Evolutionary conservation across 1,140 invertebrate species (phyloP).

Genomic region (Zeugodacus cucurbitae): DNA sequence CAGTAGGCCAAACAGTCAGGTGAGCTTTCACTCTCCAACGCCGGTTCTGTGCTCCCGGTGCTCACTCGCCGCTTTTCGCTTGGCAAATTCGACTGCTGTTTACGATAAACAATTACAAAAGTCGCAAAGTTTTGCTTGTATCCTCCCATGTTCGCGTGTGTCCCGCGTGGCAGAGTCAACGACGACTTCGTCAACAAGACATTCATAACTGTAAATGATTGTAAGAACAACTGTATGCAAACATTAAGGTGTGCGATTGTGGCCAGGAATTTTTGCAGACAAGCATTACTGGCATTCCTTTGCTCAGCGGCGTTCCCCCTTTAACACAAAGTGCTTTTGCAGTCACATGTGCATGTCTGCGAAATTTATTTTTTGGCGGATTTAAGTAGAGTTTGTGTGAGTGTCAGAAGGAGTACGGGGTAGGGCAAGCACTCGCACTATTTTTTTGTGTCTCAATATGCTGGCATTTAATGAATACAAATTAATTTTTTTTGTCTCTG

Average conservation of each 20-base stretch:
- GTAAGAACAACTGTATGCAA: neutral
- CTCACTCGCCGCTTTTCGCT: neutral
- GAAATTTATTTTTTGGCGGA: slow-evolving; percentile 29
- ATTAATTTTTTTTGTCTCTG: neutral
- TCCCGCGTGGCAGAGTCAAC: neutral
- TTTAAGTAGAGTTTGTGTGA: neutral
- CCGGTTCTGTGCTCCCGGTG: too few relatives aligned
- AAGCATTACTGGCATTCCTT: neutral
- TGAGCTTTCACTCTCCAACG: too few relatives aligned
- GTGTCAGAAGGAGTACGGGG: too few relatives aligned
- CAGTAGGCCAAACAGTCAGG: too few relatives aligned
- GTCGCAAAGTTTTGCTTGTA: slow-evolving; percentile 14
- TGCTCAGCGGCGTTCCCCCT: neutral
- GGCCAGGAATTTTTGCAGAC: slow-evolving; percentile 3
- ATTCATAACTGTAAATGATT: neutral
- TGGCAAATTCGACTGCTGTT: neutral
- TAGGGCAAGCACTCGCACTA: too few relatives aligned
- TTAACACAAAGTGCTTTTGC: neutral
- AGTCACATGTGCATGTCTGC: slow-evolving; percentile 1
- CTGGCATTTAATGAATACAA: neutral
- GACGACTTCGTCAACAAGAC: neutral
- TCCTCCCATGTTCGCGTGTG: neutral
- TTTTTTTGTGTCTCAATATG: neutral
- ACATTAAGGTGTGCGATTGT: neutral
- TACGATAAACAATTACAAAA: slow-evolving; percentile 34